These are phyloP conservation scores for Peromyscus californicus DNA, from an alignment of 2,113 vertebrate genomes.

Conservation along the genomic window DNA sequence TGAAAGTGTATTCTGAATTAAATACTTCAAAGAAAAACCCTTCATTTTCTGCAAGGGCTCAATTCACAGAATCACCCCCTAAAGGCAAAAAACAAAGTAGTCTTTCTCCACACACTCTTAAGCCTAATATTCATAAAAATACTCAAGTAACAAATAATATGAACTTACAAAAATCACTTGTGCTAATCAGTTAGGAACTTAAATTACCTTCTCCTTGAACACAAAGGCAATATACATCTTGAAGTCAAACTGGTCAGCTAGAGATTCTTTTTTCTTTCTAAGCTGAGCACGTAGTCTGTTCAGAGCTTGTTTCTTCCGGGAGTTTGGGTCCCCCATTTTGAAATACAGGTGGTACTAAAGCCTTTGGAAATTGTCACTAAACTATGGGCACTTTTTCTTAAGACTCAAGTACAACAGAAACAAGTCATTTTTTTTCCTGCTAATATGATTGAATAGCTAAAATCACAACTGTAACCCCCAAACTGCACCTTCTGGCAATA, in stretches of 20 bases:
- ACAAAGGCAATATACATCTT: constrained; percentile 99
- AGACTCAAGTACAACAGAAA: constrained; percentile 93
- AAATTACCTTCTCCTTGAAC: constrained; percentile 99
- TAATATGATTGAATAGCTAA: constrained; percentile 87
- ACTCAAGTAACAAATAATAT: constrained; percentile 15
- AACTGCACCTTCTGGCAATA: constrained; percentile 86
- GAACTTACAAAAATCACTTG: constrained; percentile 39
- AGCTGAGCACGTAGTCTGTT: constrained; percentile 99
- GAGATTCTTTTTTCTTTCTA: constrained; percentile 99
- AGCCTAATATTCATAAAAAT: background rate
- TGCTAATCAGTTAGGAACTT: constrained; percentile 61
- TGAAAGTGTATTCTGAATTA: background rate
- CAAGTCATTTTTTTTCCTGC: constrained; percentile 90
- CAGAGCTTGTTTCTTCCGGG: constrained; percentile 99
- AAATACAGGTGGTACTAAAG: constrained; percentile 91
- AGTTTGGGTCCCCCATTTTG: constrained; percentile 99
- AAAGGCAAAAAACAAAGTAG: background rate
- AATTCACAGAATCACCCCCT: background rate
- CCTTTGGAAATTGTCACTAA: constrained; percentile 90
- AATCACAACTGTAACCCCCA: constrained; percentile 86
- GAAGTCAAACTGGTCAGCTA: constrained; percentile 99
- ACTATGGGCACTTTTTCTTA: constrained; percentile 90
- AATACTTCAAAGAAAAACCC: background rate
- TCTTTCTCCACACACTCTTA: background rate
- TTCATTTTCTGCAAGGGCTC: background rate